Evolutionary conservation across 2,888 invertebrate genomes (phyloP), one percentile per base, ranked within the genome.

Genomic region (Melikaiella ostensackeni): DNA sequence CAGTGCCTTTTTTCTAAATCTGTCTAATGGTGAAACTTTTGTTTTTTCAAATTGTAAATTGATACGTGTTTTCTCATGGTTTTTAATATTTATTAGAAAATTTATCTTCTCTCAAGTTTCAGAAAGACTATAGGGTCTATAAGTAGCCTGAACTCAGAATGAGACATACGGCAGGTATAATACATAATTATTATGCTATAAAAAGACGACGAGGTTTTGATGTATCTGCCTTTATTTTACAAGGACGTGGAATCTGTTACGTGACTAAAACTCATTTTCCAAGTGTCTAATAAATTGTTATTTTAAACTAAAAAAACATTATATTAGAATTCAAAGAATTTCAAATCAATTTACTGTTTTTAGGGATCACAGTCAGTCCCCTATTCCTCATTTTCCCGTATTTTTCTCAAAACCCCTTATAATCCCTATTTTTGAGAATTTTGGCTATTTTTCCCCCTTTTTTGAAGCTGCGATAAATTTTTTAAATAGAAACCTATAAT

Each of bases 131-230:
- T 50, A 50, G 13, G 50, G 13, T 27, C 42, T 70, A 66, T 30
- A 55, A 30, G 50, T 70, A 27, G n/a, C 33, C 30, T 46, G 27
- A 27, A 19, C 50, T 70, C 30, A 70, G 21, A 70, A 55, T 50
- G n/a, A 33, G n/a, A 50, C 30, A 50, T 33, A 33, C 19, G 24
- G 19, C 30, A 70, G 30, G n/a, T 50, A 70, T 70, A 70, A 33
- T 42, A 3, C 7, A 64, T n/a, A n/a, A n/a, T n/a, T 46, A 30
- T 50, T 50, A 70, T 30, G n/a, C 50, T 33, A 70, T 46, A 50
- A 33, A 55, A 70, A 70, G 46, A 70, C 46, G 70, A 55, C 30
- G 11, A 66, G 24, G 21, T 13, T 42, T 64, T 64, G 24, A 64
- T 70, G 11, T 50, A 11, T 46, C 30, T 50, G 30, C 2, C 6